Conservation (phyloP, 1,140 invertebrate species). For the Babylonia areolata region DNA sequence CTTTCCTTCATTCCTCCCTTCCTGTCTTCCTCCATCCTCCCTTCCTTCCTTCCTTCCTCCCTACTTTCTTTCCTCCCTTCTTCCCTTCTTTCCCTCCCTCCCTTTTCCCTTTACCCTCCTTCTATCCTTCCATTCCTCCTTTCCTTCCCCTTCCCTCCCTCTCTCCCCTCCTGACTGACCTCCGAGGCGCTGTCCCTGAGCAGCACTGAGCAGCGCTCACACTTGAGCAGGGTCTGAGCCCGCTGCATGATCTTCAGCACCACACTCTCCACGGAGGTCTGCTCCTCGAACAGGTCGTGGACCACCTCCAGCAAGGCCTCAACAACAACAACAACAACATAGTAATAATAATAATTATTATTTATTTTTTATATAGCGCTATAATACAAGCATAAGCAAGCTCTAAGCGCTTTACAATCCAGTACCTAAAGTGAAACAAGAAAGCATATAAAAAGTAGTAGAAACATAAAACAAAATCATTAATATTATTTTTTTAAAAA, state of each 20-base stretch:
- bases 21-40: neutral
- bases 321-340: constrained; percentile 27
- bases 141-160: neutral
- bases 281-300: constrained; percentile 92
- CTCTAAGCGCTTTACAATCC: too few relatives aligned
- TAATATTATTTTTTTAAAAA: too few relatives aligned
- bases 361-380: too few relatives aligned
- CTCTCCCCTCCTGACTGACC: constrained; percentile 43
- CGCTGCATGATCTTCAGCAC: constrained; percentile 98
- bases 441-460: too few relatives aligned
- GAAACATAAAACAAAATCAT: too few relatives aligned
- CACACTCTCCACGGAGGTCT: constrained; percentile 93
- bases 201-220: constrained; percentile 89
- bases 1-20: neutral
- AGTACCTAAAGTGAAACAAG: too few relatives aligned
- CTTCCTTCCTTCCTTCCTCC: constrained; percentile 41
- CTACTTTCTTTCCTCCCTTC: constrained; percentile 44
- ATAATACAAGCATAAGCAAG: too few relatives aligned
- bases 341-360: too few relatives aligned
- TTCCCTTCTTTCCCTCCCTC: neutral
- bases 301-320: constrained; percentile 90
- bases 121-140: too few relatives aligned
- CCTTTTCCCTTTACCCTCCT: neutral
- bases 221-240: constrained; percentile 92
- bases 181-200: constrained; percentile 61